A percentile compares a stretch with the other conserved stretches of the same genome.
These are phyloP conservation scores for Ferrisia virgata DNA, from an alignment of 2,888 invertebrate genomes.

Conservation along the genomic window DNA sequence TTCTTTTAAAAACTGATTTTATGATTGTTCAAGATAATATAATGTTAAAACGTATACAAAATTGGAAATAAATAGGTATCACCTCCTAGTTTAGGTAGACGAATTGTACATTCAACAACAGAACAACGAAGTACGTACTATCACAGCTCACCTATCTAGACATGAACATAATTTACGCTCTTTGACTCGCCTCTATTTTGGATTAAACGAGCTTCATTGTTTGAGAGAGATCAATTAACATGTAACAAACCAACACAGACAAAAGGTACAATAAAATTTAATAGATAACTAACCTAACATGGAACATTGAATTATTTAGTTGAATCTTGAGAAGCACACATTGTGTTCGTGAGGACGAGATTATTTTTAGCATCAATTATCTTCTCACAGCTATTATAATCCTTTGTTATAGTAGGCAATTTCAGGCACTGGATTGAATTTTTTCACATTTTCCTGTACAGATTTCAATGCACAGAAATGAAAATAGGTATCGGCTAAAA, in stretches of 20 bases:
- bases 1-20: too few relatives aligned
- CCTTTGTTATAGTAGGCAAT: conserved; percentile 89
- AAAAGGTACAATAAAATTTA: not conserved
- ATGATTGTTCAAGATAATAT: too few relatives aligned
- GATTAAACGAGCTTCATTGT: not conserved
- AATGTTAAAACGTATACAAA: too few relatives aligned
- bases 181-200: not conserved
- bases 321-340: too few relatives aligned
- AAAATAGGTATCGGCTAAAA: too few relatives aligned
- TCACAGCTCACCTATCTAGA: not conserved
- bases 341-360: too few relatives aligned
- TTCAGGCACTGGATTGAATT: conserved; percentile 52
- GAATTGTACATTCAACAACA: too few relatives aligned
- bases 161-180: not conserved
- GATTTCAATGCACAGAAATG: too few relatives aligned
- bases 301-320: not conserved
- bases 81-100: too few relatives aligned
- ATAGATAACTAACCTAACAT: not conserved
- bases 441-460: conserved; percentile 60
- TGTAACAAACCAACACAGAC: not conserved
- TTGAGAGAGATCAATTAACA: not conserved
- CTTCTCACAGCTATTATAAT: conserved; percentile 58
- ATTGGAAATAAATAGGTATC: too few relatives aligned
- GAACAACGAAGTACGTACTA: too few relatives aligned
- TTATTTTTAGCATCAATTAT: too few relatives aligned